Evolutionary conservation across 92 coral and sea anemone genomes (phyloP).

Genomic region (Isaurus tuberculatus): DNA sequence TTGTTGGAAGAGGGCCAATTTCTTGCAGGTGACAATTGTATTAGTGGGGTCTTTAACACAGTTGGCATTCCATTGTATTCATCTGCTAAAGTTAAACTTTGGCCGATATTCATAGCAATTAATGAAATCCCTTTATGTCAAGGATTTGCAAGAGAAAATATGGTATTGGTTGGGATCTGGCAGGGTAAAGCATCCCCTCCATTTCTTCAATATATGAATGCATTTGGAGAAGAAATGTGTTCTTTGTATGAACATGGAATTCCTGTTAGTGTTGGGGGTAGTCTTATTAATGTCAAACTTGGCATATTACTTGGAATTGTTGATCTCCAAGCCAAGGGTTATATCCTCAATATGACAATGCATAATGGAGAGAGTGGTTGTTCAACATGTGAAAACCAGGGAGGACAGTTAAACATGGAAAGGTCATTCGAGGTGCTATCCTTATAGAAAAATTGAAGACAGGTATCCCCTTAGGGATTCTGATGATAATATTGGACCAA

Average conservation of each 20-base stretch:
- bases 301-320: constrained; percentile 44
- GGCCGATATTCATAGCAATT: constrained; percentile 59
- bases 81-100: constrained; percentile 54
- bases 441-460: constrained; percentile 29
- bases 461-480: constrained; percentile 49
- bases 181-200: constrained; percentile 66
- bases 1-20: constrained; percentile 42
- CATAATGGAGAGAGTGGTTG: constrained; percentile 63
- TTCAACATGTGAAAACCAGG: constrained; percentile 64
- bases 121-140: constrained; percentile 54
- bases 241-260: constrained; percentile 9
- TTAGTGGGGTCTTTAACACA: constrained; percentile 65
- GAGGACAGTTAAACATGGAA: constrained; percentile 49
- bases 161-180: constrained; percentile 70
- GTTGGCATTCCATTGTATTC: constrained; percentile 58
- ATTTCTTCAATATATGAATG: constrained; percentile 41
- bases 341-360: constrained; percentile 58
- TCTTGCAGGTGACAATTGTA: constrained; percentile 36
- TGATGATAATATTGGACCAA: constrained; percentile 24
- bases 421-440: constrained; percentile 67
- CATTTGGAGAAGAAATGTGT: constrained; percentile 55
- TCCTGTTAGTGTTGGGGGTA: too few relatives aligned
- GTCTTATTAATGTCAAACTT: not conserved
- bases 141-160: constrained; percentile 56
- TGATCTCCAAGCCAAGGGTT: constrained; percentile 60